phyloP scores from a whole-genome alignment of 2,113 vertebrate genomes.

The pig (Sus scrofa) region DNA sequence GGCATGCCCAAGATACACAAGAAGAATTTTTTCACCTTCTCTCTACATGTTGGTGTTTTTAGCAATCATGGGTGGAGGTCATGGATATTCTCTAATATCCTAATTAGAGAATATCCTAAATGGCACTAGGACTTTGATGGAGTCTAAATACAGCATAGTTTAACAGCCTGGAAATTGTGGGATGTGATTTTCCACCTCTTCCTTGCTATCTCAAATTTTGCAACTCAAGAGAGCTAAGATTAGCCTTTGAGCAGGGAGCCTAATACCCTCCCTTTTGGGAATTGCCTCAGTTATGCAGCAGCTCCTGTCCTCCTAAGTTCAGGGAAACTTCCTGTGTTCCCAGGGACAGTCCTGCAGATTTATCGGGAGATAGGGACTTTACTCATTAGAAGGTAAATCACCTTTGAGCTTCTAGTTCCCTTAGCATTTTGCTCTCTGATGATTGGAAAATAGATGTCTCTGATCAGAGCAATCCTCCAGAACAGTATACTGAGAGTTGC shows the following conservation, averaged over 20 bases:
- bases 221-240: not conserved
- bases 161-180: not conserved
- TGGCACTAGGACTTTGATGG: not conserved
- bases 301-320: not conserved
- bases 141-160: not conserved
- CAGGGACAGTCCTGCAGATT: not conserved
- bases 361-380: not conserved
- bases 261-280: not conserved
- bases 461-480: not conserved
- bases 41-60: not conserved
- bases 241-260: not conserved
- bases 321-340: not conserved
- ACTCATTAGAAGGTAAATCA: not conserved
- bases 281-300: not conserved
- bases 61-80: not conserved
- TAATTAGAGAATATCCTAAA: not conserved
- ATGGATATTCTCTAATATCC: too few species aligned
- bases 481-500: not conserved
- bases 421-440: not conserved
- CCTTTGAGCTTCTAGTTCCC: not conserved
- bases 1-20: too few species aligned
- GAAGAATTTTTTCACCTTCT: not conserved
- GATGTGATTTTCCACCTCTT: not conserved
- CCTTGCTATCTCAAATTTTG: not conserved
- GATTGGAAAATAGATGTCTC: not conserved